Evolutionary conservation across 2,797 vertebrate genomes (phyloP).

Genomic region (Dendrocincla tyrannina): DNA sequence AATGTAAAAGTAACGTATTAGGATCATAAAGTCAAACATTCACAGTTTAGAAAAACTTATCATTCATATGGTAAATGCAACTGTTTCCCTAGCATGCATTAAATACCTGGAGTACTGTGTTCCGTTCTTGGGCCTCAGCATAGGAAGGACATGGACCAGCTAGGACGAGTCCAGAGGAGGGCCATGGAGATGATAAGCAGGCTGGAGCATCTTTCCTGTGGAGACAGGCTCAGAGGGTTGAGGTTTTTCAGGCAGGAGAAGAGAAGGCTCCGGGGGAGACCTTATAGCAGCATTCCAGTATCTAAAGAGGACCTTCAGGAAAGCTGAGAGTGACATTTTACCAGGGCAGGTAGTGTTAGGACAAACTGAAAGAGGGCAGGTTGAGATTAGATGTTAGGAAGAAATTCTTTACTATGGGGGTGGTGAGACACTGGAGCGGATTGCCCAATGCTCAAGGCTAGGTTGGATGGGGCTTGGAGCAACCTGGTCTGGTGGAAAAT

Average conservation of each 20-base stretch:
- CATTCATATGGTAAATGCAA: background rate
- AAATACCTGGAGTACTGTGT: background rate
- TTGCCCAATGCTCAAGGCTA: background rate
- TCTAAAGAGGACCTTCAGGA: background rate
- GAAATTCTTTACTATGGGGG: background rate
- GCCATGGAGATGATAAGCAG: background rate
- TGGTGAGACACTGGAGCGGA: background rate
- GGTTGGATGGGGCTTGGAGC: background rate
- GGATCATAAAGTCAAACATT: background rate
- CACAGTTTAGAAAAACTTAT: background rate
- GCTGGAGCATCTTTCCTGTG: background rate
- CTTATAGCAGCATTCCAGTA: background rate
- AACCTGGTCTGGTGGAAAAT: background rate
- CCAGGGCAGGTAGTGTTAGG: no score
- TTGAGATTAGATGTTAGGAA: background rate
- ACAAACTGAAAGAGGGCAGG: background rate
- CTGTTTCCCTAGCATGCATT: background rate
- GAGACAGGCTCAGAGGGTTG: background rate
- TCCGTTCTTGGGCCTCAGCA: background rate
- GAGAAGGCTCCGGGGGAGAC: background rate
- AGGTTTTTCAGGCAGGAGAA: background rate
- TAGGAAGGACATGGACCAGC: background rate
- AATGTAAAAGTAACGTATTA: background rate
- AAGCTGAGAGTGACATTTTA: background rate
- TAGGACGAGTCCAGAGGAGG: background rate